Conservation (phyloP, 2,888 invertebrate genomes). For the Lycocerus yunnanus region DNA sequence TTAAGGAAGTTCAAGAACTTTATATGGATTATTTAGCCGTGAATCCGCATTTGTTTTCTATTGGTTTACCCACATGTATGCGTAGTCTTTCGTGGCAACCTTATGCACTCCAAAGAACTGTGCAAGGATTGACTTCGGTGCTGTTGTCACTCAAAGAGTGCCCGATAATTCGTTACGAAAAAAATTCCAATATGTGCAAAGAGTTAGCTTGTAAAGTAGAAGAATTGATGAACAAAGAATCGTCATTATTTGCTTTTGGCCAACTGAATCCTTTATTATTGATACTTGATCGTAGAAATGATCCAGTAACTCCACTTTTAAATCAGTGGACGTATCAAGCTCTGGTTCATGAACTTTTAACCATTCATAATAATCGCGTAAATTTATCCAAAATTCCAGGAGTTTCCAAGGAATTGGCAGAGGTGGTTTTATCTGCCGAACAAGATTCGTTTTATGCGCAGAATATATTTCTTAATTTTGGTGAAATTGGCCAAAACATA, state of each 20-base stretch:
- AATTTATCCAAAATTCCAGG: constrained; percentile 84
- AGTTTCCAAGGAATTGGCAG: constrained; percentile 85
- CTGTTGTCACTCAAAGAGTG: constrained; percentile 89
- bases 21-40: constrained; percentile 96
- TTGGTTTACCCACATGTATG: constrained; percentile 74
- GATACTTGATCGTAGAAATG: constrained; percentile 90
- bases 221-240: constrained; percentile 86
- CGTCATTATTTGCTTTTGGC: constrained; percentile 85
- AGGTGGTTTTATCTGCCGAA: constrained; percentile 92
- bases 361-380: constrained; percentile 92
- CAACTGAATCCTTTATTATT: constrained; percentile 79
- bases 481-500: constrained; percentile 97
- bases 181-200: constrained; percentile 82
- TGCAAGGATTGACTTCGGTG: constrained; percentile 84
- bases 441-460: constrained; percentile 97
- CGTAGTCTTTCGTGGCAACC: constrained; percentile 72
- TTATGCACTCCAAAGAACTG: constrained; percentile 75
- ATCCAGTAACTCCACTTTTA: constrained; percentile 93
- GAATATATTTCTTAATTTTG: constrained; percentile 95
- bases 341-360: constrained; percentile 97
- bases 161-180: constrained; percentile 87
- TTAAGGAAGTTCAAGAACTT: constrained; percentile 94
- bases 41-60: constrained; percentile 88
- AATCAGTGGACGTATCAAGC: constrained; percentile 99
- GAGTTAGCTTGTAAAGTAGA: constrained; percentile 84